Conservation (phyloP, 2,113 vertebrate genomes). For the Misgurnus anguillicaudatus region DNA sequence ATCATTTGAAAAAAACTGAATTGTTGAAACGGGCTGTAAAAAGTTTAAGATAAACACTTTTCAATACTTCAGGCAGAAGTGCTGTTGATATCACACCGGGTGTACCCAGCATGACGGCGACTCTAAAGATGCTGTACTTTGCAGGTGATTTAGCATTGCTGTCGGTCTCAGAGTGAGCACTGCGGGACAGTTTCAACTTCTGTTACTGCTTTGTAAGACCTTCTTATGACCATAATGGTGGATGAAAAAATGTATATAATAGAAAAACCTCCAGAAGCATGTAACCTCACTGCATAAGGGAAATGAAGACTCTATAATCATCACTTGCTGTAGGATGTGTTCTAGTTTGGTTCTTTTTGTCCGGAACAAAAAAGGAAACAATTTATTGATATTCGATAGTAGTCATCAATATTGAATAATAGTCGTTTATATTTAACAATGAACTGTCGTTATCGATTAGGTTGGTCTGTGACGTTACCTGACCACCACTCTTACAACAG, state of each 20-base stretch:
- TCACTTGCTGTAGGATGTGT: no score
- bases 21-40: background rate
- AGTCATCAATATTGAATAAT: no score
- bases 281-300: no score
- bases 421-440: no score
- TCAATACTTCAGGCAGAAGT: background rate
- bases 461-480: no score
- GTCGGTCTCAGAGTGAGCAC: background rate
- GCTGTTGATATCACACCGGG: background rate
- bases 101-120: constrained; percentile 8
- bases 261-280: background rate
- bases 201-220: background rate
- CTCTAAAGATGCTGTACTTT: constrained; percentile 17
- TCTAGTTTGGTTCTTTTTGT: no score
- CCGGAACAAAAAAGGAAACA: no score
- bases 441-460: no score
- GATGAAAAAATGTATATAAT: background rate
- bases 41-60: constrained; percentile 17
- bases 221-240: background rate
- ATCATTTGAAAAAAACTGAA: background rate
- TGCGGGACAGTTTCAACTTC: constrained; percentile 22
- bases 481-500: no score
- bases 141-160: constrained; percentile 28
- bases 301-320: no score
- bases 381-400: no score